A percentile compares a stretch with the other conserved stretches of the same genome.
These are phyloP conservation scores for Yponomeuta plumbellus DNA, from an alignment of 2,888 invertebrate species.

Conservation along the genomic window DNA sequence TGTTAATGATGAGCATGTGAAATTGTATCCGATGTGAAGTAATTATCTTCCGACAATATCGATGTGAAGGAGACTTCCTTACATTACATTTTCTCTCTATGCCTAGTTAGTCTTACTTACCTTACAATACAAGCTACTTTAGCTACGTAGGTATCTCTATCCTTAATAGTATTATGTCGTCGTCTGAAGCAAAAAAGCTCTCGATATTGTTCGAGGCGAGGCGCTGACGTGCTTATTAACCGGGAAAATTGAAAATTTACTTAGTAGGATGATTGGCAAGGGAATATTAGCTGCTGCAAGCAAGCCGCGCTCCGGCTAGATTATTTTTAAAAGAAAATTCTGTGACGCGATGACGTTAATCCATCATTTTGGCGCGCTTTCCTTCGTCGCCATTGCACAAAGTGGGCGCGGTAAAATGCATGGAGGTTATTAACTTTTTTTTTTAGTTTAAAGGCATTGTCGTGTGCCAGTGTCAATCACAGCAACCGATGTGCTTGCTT, in stretches of 20 bases:
- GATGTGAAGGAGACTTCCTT: too few relatives aligned
- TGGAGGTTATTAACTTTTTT: slow-evolving; percentile 17
- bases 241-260: slow-evolving; percentile 73
- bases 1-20: not conserved
- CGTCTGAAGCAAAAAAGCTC: slow-evolving; percentile 19
- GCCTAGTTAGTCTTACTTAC: not conserved
- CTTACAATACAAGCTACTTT: not conserved
- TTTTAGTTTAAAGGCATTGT: not conserved
- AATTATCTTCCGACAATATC: too few relatives aligned
- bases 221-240: slow-evolving; percentile 69
- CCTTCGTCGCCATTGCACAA: slow-evolving; percentile 21
- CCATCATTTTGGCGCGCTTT: slow-evolving; percentile 51
- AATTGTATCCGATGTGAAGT: not conserved
- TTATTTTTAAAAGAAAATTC: slow-evolving; percentile 52
- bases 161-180: slow-evolving; percentile 9
- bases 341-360: slow-evolving; percentile 57
- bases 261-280: slow-evolving; percentile 71
- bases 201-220: slow-evolving; percentile 55
- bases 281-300: slow-evolving; percentile 63
- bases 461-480: too few relatives aligned
- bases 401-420: slow-evolving; percentile 23
- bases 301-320: slow-evolving; percentile 36
- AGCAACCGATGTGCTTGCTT: too few relatives aligned
- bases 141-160: not conserved
- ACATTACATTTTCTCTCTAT: too few relatives aligned